Conservation (phyloP, 2,888 invertebrate species). For the Schrankia costaestrigalis region DNA sequence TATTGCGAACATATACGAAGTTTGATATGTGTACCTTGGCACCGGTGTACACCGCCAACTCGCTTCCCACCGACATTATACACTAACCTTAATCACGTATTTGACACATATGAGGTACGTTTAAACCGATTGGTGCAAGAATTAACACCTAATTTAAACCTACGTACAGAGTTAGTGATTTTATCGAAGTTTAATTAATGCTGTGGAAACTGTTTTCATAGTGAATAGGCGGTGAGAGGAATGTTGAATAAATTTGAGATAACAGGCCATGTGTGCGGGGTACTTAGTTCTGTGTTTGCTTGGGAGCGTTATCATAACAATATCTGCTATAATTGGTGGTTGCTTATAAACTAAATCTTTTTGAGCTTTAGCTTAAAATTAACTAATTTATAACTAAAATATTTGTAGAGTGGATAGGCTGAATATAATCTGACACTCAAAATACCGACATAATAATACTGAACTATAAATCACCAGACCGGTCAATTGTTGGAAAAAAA, state of each 20-base stretch:
- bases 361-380: no score
- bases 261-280: background rate
- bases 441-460: no score
- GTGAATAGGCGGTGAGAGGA: slow-evolving; percentile 2
- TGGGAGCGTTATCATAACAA: no score
- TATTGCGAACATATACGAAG: slow-evolving; percentile 46
- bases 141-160: slow-evolving; percentile 29
- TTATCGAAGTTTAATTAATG: slow-evolving; percentile 9
- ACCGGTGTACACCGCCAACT: slow-evolving; percentile 24
- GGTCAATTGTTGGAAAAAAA: no score
- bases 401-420: no score
- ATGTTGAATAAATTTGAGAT: slow-evolving; percentile 4
- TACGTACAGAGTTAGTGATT: slow-evolving; percentile 11
- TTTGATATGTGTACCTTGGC: slow-evolving; percentile 43
- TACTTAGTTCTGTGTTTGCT: no score
- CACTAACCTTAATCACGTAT: slow-evolving; percentile 38
- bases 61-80: no score
- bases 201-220: slow-evolving; percentile 5
- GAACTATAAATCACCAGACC: no score
- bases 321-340: no score
- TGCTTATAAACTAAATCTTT: no score
- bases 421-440: no score
- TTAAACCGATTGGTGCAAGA: slow-evolving; percentile 27
- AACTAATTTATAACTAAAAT: no score
- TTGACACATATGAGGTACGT: slow-evolving; percentile 29